phyloP scores from a whole-genome alignment of 2,113 vertebrate genomes.

The Cercocebus atys region DNA sequence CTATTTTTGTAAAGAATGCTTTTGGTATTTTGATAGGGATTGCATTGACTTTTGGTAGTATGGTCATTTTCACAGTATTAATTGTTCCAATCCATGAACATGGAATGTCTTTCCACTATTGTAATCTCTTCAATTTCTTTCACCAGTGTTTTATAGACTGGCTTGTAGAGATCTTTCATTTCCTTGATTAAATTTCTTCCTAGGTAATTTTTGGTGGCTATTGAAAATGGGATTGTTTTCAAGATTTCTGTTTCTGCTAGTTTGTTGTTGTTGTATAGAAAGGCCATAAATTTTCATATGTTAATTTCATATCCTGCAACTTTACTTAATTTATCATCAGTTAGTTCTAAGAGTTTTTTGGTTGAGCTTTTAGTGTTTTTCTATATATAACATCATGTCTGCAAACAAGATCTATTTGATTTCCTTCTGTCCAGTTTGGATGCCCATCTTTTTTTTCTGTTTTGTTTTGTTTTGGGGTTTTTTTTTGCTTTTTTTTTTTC shows the following conservation, averaged over 20 bases:
- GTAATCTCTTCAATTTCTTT: background rate
- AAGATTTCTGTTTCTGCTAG: background rate
- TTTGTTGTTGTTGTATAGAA: background rate
- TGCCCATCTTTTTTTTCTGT: background rate
- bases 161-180: background rate
- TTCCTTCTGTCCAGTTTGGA: background rate
- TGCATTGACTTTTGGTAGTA: background rate
- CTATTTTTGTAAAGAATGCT: background rate
- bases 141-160: background rate
- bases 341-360: background rate
- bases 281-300: background rate
- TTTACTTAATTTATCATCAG: background rate
- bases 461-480: no score
- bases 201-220: background rate
- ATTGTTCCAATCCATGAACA: background rate
- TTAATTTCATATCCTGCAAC: background rate
- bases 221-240: background rate
- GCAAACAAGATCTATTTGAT: background rate
- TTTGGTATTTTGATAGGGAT: background rate
- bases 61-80: background rate
- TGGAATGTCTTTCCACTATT: background rate
- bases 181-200: background rate
- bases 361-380: background rate
- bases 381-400: background rate
- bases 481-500: no score